Base-by-base conservation (phyloP, 2,888 invertebrate genomes). In the Latrodectus hesperus region DNA sequence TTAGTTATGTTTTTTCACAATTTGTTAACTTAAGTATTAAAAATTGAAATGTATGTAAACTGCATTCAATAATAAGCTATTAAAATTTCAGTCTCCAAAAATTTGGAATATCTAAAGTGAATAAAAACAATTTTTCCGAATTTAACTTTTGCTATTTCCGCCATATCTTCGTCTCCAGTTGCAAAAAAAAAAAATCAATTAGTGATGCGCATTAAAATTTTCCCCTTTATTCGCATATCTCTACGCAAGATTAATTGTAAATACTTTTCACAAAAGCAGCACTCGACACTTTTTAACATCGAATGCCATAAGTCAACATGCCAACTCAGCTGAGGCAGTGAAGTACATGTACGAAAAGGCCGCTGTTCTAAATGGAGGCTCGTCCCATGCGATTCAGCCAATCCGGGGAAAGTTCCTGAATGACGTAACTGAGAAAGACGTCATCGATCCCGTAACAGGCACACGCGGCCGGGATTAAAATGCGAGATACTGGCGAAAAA, bases 361-460 rank as follows among this genome's bases (percentile, higher is more conserved):
- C 26, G n/a, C 49, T 71, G 49, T n/a, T 71, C 65, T 4, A 64
- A 70, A 72, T 64, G 52, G 81, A 73, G 81, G 73, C 74, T 74
- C 73, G 73, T 67, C 74, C 22, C 65, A 16, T 17, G 9, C 1
- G 51, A 6, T 60, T 55, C n/a, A 12, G 17, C 67, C 74, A 74
- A 74, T 67, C 11, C 38, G 38, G 10, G 38, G 52, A 67, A 67
- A n/a, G 74, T n/a, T 17, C 49, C 22, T 1, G 6, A 14, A 22
- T 74, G 73, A 81, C 81, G 81, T 81, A 64, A 70, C 53, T 14
- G 16, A 53, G 49, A 64, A 64, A 53, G 81, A 81, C 81, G 65
- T 81, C 81, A 81, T 74, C 73, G 74, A 81, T 80, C 73, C 53
- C 65, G 81, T 65, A 73, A 77, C 76, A 75, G 22, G 14, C 38